Conservation (phyloP, 2,888 invertebrate species). For the Galeopsomyia nigrocyanea region DNA sequence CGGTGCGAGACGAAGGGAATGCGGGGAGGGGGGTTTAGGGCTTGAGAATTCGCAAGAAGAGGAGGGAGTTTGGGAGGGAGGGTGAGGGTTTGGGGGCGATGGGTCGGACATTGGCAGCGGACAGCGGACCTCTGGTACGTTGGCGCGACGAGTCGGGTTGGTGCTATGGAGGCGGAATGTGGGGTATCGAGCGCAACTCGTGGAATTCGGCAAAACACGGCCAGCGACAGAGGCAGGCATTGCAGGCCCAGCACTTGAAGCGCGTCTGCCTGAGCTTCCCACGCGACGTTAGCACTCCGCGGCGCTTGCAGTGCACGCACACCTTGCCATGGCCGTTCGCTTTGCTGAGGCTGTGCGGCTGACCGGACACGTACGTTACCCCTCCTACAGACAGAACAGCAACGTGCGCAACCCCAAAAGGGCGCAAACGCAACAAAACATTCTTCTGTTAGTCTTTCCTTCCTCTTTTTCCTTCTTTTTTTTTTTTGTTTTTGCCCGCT, state of each 20-base stretch:
- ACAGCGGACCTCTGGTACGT: background rate
- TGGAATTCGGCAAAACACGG: slow-evolving; percentile 68
- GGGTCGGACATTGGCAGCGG: background rate
- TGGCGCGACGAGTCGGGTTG: slow-evolving; percentile 52
- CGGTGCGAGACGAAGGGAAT: background rate
- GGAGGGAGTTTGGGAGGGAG: slow-evolving; percentile 29
- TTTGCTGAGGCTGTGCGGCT: slow-evolving; percentile 69
- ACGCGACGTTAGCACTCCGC: slow-evolving; percentile 67
- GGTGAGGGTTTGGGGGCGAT: slow-evolving; percentile 13
- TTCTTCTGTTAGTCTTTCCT: slow-evolving; percentile 62
- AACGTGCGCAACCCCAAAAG: slow-evolving; percentile 42
- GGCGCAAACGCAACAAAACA: slow-evolving; percentile 5
- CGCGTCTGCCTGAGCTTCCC: slow-evolving; percentile 68
- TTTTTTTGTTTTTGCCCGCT: background rate
- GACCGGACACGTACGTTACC: slow-evolving; percentile 67
- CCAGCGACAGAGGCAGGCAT: slow-evolving; percentile 68
- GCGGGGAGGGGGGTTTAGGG: no score
- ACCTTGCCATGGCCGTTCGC: slow-evolving; percentile 69
- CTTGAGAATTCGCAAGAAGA: slow-evolving; percentile 26
- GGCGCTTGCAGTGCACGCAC: slow-evolving; percentile 69
- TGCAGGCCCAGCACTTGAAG: slow-evolving; percentile 69
- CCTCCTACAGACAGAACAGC: slow-evolving; percentile 67
- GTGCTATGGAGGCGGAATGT: slow-evolving; percentile 68
- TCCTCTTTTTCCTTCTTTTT: slow-evolving; percentile 33
- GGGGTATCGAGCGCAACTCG: slow-evolving; percentile 66